Evolutionary conservation across 2,888 invertebrate genomes (phyloP), one percentile per base, ranked within the genome.

Genomic region (Arenicola marina): DNA sequence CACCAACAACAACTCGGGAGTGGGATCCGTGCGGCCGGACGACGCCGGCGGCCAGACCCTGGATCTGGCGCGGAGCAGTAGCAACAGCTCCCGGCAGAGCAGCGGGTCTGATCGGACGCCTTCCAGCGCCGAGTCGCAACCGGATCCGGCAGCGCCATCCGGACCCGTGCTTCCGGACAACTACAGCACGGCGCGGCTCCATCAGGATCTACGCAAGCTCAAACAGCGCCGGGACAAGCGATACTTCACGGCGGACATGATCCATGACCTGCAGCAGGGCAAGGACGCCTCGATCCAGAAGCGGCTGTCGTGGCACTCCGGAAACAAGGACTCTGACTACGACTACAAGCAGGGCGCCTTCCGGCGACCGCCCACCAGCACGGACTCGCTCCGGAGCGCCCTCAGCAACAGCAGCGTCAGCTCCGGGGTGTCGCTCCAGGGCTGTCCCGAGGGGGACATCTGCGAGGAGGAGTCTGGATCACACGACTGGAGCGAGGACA

Each of bases 211-310:
- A 89, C 67, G 77, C 67, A 68, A 79, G 55, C 71, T 79, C 26
- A 31, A 63, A 4, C 56, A 76, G 3, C 70, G 78, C 51, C 73
- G 73, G 21, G 80, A 80, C 68, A 85, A 86, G 75, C 82, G 89
- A 65, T 89, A 89, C 80, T 87, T 88, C 79, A 89, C 89, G 4
- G 89, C 89, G 4, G 89, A 89, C 68, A 87, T 87, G 65, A 88
- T 89, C 70, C 89, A 89, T 76, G 88, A 88, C 76, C 85, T 88
- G 59, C 67, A 73, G 57, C 70, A 67, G 28, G 73, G 75, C 53
- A 73, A 73, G 38, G 73, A 72, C 64, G 79, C 79, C 68, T 85
- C 85, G 66, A 88, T 88, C 69, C 86, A 88, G 78, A 89, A 89
- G 78, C 84, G 88, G 54, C 80, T 88, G 62, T 88, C 88, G 21